Evolutionary conservation across 37 sponge, comb jelly and placozoan genomes (phyloP).

Genomic region (Crambe crambe): DNA sequence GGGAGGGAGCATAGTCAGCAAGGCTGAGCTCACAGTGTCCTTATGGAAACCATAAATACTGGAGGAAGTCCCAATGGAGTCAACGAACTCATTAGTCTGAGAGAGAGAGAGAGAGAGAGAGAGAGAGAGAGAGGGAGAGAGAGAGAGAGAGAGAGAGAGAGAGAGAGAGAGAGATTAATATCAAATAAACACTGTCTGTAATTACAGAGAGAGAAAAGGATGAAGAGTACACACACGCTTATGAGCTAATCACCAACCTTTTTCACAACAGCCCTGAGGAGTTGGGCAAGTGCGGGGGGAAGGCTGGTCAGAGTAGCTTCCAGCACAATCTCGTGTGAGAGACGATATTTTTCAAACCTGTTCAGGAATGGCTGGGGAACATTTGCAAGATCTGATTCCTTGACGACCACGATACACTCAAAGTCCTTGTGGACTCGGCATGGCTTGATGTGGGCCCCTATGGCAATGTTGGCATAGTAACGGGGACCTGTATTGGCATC

Average conservation of each 20-base stretch:
- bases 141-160: too few species aligned
- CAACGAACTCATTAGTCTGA: constrained; percentile 66
- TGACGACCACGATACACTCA: constrained; percentile 85
- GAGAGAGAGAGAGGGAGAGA: too few species aligned
- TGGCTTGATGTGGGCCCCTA: constrained; percentile 86
- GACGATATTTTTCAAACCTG: constrained; percentile 85
- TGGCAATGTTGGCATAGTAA: constrained; percentile 90
- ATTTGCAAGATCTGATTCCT: constrained; percentile 38
- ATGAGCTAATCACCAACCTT: too few species aligned
- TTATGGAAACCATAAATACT: constrained; percentile 61
- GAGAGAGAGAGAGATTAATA: too few species aligned
- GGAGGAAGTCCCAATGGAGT: constrained; percentile 6
- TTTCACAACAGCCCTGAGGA: constrained; percentile 48
- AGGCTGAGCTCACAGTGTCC: constrained; percentile 65
- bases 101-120: background rate
- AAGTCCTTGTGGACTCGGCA: constrained; percentile 79
- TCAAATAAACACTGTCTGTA: background rate
- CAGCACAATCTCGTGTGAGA: constrained; percentile 70
- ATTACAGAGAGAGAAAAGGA: too few species aligned
- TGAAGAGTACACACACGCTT: too few species aligned
- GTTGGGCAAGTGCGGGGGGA: constrained; percentile 44
- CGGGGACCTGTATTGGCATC: constrained; percentile 66
- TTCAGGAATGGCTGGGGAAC: constrained; percentile 85
- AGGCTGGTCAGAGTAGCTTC: constrained; percentile 55
- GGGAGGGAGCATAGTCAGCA: constrained; percentile 61